Conservation (phyloP, 1,140 invertebrate genomes). For the Hermatobates lingyangjiaoensis region DNA sequence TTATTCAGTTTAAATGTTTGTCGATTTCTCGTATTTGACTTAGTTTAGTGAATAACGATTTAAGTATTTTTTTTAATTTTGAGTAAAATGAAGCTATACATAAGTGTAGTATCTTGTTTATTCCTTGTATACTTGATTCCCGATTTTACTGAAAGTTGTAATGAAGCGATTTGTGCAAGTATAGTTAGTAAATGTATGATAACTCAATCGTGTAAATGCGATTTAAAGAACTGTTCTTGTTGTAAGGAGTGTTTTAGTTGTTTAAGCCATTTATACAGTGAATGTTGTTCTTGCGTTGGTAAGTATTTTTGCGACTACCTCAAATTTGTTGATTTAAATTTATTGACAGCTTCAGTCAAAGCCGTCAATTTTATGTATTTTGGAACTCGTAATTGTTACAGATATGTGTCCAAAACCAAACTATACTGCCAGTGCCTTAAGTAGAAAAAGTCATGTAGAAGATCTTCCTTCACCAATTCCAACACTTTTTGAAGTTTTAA, state of each 20-base stretch:
- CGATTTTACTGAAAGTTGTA: constrained; percentile 31
- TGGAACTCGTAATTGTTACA: constrained; percentile 28
- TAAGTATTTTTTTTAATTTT: no score
- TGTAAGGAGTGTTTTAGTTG: constrained; percentile 84
- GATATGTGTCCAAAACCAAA: constrained; percentile 78
- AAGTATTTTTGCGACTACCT: constrained; percentile 27
- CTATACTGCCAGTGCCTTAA: constrained; percentile 42
- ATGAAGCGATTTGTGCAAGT: constrained; percentile 78
- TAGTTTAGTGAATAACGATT: no score
- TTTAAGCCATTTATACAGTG: constrained; percentile 67
- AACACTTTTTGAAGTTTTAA: constrained; percentile 62
- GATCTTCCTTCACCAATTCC: constrained; percentile 63
- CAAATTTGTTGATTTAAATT: no score
- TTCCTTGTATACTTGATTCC: not conserved
- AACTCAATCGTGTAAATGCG: constrained; percentile 87
- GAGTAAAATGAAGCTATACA: no score
- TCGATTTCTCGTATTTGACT: no score
- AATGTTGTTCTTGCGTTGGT: constrained; percentile 93
- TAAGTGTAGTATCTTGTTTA: no score
- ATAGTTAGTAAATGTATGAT: constrained; percentile 91
- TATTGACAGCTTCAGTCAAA: no score
- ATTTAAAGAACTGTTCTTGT: constrained; percentile 74
- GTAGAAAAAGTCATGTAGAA: constrained; percentile 70
- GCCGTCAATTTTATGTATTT: no score
- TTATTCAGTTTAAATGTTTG: no score